Evolutionary conservation across 2,888 invertebrate species (phyloP).

Genomic region (Lepidocyrtoides sp.): DNA sequence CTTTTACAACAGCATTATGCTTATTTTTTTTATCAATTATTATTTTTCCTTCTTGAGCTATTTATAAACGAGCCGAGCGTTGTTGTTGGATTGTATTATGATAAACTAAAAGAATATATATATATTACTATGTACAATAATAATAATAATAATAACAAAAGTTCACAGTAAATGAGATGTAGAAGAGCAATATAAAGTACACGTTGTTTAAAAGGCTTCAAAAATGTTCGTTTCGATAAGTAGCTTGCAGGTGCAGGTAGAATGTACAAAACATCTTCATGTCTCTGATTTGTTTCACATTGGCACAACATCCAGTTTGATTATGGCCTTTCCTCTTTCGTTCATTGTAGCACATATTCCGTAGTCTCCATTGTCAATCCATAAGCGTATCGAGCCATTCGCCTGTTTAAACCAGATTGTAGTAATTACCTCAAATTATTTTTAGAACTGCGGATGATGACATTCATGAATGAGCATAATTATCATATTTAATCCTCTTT

Average conservation of each 20-base stretch:
- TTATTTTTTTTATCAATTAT: background rate
- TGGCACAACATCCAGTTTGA: slow-evolving; percentile 79
- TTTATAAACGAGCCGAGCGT: slow-evolving; percentile 20
- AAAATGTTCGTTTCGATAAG: background rate
- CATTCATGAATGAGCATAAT: background rate
- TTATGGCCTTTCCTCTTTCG: slow-evolving; percentile 81
- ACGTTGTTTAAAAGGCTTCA: background rate
- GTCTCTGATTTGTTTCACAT: slow-evolving; percentile 53
- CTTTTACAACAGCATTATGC: background rate
- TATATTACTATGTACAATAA: background rate
- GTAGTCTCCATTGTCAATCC: slow-evolving; percentile 75
- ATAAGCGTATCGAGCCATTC: slow-evolving; percentile 69
- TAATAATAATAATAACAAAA: background rate
- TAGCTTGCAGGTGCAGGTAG: background rate
- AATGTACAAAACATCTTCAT: background rate
- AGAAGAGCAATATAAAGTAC: slow-evolving; percentile 54
- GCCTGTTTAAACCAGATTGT: slow-evolving; percentile 69
- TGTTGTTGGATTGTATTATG: background rate
- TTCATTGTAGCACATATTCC: slow-evolving; percentile 80
- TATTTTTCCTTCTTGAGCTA: slow-evolving; percentile 9
- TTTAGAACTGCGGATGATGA: slow-evolving; percentile 44
- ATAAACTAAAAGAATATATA: background rate
- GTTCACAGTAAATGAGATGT: slow-evolving; percentile 29
- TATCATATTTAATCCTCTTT: slow-evolving; percentile 22
- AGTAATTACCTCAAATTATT: slow-evolving; percentile 42